Evolutionary conservation across 2,113 vertebrate genomes (phyloP).

Genomic region (Lanius ludovicianus): DNA sequence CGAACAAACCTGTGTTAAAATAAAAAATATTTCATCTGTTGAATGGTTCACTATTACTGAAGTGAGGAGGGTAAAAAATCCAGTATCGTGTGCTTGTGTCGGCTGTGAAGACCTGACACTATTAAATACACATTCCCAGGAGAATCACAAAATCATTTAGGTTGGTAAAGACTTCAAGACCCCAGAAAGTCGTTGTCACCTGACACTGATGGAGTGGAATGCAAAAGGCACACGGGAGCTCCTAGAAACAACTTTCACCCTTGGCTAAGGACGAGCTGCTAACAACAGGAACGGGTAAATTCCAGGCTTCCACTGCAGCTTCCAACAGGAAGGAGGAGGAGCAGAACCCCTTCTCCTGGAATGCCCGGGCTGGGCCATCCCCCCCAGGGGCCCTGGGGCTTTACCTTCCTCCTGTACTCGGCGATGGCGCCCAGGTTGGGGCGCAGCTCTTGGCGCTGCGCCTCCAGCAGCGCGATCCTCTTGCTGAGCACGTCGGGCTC

Average conservation of each 20-base stretch:
- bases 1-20: neutral
- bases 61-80: neutral
- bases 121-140: neutral
- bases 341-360: rapidly evolving
- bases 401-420: constrained; percentile 91
- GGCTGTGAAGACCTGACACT: neutral
- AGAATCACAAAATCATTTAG: neutral
- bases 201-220: rapidly evolving
- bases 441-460: constrained; percentile 83
- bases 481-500: constrained; percentile 82
- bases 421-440: constrained; percentile 91
- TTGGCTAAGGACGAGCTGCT: rapidly evolving
- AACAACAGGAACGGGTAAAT: neutral
- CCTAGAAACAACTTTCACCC: neutral
- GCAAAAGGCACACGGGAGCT: rapidly evolving
- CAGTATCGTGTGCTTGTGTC: no score
- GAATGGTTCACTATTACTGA: neutral
- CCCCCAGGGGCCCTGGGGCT: neutral
- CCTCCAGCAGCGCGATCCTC: constrained; percentile 88
- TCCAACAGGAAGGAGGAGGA: neutral
- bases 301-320: neutral
- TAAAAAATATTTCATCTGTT: neutral
- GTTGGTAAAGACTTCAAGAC: neutral
- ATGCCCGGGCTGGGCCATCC: rapidly evolving
- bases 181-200: neutral